Evolutionary conservation across 2,888 invertebrate genomes (phyloP).

Genomic region (Terebella lapidaria): DNA sequence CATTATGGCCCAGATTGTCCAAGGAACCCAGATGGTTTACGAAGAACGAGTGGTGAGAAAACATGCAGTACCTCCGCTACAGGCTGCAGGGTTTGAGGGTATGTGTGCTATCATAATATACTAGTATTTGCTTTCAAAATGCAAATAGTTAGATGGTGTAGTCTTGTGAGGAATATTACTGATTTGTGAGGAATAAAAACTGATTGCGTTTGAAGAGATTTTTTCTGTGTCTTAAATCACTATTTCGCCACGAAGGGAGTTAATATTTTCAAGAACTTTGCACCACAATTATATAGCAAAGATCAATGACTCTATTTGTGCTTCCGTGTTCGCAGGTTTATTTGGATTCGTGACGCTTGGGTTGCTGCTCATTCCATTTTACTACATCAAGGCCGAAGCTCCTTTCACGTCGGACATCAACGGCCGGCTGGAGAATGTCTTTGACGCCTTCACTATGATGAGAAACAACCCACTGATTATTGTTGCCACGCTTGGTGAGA

Average conservation of each 20-base stretch:
- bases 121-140: no score
- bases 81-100: constrained; percentile 93
- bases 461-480: constrained; percentile 63
- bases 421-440: constrained; percentile 73
- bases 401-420: constrained; percentile 54
- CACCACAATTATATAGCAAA: no score
- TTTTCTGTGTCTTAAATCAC: no score
- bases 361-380: constrained; percentile 70
- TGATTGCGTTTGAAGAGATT: no score
- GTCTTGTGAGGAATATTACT: no score
- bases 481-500: constrained; percentile 64
- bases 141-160: no score
- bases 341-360: constrained; percentile 67
- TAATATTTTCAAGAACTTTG: no score
- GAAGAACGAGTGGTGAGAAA: constrained; percentile 86
- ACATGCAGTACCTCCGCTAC: constrained; percentile 79
- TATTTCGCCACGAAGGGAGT: no score
- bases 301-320: no score
- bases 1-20: constrained; percentile 68
- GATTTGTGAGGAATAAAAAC: no score
- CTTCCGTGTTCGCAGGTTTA: constrained; percentile 56
- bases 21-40: constrained; percentile 86
- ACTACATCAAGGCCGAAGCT: constrained; percentile 68
- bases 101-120: no score
- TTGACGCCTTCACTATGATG: constrained; percentile 81